phyloP scores from a whole-genome alignment of 1,140 invertebrate genomes.

The Euwallacea fornicatus region DNA sequence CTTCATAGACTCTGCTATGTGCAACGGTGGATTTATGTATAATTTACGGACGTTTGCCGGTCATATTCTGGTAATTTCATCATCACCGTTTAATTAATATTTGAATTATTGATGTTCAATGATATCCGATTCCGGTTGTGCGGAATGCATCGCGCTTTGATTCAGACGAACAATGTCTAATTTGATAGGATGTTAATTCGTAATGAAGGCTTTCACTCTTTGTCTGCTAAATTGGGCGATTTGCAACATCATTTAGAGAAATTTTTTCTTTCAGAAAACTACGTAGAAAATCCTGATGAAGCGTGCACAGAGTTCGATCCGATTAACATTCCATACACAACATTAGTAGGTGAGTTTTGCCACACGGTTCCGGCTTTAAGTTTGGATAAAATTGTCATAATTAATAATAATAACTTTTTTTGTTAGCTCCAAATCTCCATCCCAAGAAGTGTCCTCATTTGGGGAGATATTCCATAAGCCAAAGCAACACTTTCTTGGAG shows the following conservation, averaged over 20 bases:
- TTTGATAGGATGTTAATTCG: background rate
- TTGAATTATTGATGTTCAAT: conserved; percentile 5
- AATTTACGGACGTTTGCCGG: background rate
- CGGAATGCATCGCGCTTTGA: background rate
- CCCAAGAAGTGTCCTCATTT: conserved; percentile 68
- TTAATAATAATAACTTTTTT: conserved; percentile 47
- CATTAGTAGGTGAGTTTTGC: conserved; percentile 77
- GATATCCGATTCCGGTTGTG: conserved; percentile 3
- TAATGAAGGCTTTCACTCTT: conserved; percentile 10
- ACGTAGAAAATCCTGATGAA: conserved; percentile 59
- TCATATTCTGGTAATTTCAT: conserved; percentile 4
- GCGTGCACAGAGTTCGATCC: conserved; percentile 63
- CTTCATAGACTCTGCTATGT: background rate
- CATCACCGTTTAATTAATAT: conserved; percentile 14
- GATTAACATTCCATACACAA: conserved; percentile 73
- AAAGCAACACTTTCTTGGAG: conserved; percentile 26
- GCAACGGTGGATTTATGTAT: too few relatives aligned
- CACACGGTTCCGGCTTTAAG: background rate
- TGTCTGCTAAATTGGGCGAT: background rate
- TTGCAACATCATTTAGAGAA: conserved; percentile 3
- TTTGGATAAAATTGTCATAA: background rate
- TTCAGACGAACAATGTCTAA: background rate
- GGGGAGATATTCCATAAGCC: conserved; percentile 62
- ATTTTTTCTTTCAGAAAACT: conserved; percentile 38
- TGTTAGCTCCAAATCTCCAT: conserved; percentile 64